phyloP scores from a whole-genome alignment of 2,888 invertebrate genomes.

The Mesopsocus fuscifrons region DNA sequence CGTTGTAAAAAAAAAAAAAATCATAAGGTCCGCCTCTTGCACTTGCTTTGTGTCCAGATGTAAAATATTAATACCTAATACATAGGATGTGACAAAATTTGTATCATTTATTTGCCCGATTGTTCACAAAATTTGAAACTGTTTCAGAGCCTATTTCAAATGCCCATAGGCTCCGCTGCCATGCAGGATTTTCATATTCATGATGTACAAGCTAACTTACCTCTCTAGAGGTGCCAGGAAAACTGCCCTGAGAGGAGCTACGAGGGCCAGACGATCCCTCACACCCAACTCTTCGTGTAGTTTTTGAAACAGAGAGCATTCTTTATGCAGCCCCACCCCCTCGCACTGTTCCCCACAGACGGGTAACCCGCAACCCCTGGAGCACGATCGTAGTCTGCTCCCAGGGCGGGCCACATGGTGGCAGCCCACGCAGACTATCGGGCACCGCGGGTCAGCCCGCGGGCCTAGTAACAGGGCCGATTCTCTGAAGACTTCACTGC shows the following conservation, averaged over 20 bases:
- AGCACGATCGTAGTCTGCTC: constrained; percentile 29
- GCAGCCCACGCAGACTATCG: constrained; percentile 41
- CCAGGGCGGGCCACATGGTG: constrained; percentile 14
- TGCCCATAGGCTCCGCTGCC: too few species aligned
- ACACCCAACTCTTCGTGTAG: background rate
- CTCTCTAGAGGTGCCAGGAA: background rate
- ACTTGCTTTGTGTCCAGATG: too few species aligned
- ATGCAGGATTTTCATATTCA: too few species aligned
- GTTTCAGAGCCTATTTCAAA: too few species aligned
- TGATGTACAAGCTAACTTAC: too few species aligned
- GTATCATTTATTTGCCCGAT: too few species aligned
- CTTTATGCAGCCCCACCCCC: constrained; percentile 20
- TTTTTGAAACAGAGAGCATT: background rate
- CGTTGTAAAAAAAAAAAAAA: too few species aligned
- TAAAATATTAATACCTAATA: too few species aligned
- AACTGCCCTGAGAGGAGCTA: background rate
- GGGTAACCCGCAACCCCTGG: constrained; percentile 42
- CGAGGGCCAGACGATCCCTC: background rate
- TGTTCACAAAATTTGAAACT: too few species aligned
- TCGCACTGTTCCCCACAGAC: constrained; percentile 47
- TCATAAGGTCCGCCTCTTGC: too few species aligned
- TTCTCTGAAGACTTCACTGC: constrained; percentile 53
- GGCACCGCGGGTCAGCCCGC: constrained; percentile 30
- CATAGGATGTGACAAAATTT: too few species aligned
- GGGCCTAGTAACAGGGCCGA: constrained; percentile 50